phyloP scores from a whole-genome alignment of 2,113 vertebrate species.

The Odocoileus virginianus region DNA sequence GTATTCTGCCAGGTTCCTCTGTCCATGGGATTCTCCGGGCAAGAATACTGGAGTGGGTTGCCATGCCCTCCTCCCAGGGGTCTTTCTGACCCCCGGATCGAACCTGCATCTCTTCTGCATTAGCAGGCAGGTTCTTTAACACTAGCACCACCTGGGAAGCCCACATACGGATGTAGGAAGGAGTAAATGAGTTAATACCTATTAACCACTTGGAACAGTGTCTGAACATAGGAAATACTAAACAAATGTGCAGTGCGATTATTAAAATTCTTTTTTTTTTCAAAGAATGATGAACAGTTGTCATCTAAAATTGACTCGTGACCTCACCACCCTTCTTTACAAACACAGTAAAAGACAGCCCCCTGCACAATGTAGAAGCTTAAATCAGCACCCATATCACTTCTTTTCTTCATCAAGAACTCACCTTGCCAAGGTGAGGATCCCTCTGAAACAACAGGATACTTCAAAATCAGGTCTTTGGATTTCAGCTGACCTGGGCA shows the following conservation, averaged over 20 bases:
- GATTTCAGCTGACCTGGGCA: not conserved
- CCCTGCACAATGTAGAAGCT: not conserved
- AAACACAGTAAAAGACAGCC: not conserved
- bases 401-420: not conserved
- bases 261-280: not conserved
- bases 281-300: not conserved
- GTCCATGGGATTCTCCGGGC: not conserved
- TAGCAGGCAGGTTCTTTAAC: not conserved
- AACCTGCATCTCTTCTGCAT: not conserved
- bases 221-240: not conserved
- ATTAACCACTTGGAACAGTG: not conserved
- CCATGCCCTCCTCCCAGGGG: not conserved
- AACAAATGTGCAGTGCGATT: not conserved
- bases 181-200: not conserved
- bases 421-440: not conserved
- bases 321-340: not conserved
- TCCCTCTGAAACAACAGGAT: not conserved
- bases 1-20: fast-evolving
- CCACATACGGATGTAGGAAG: not conserved
- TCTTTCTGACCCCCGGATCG: not conserved
- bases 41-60: not conserved
- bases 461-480: not conserved
- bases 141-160: not conserved
- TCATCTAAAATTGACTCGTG: not conserved
- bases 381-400: not conserved